Evolutionary conservation across 2,113 vertebrate species (phyloP).

Genomic region (Morone saxatilis): DNA sequence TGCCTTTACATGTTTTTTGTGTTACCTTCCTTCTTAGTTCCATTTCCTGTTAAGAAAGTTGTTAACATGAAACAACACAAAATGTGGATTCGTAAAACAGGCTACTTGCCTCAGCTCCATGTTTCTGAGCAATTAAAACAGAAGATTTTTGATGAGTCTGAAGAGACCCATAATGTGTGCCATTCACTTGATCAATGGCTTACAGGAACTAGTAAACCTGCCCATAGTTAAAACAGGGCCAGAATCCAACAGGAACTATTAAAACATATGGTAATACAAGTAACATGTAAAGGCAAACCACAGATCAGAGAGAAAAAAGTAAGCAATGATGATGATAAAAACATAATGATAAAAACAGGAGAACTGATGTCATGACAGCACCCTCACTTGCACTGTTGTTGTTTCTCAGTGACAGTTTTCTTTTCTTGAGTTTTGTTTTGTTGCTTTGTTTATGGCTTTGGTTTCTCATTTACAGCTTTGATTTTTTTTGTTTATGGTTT

Average conservation of each 20-base stretch:
- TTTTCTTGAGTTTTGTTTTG: slow-evolving; percentile 33
- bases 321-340: background rate
- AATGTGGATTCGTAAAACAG: background rate
- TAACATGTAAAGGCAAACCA: slow-evolving; percentile 52
- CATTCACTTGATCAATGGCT: slow-evolving; percentile 1
- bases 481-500: slow-evolving; percentile 57
- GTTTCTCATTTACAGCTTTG: slow-evolving; percentile 59
- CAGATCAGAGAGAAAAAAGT: slow-evolving; percentile 12
- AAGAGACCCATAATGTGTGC: background rate
- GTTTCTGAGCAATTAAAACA: slow-evolving; percentile 4
- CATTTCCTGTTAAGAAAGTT: background rate
- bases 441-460: slow-evolving; percentile 44
- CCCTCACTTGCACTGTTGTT: slow-evolving; percentile 37
- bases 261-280: background rate
- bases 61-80: background rate
- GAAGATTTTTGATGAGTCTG: background rate
- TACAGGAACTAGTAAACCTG: slow-evolving; percentile 1
- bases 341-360: slow-evolving; percentile 5
- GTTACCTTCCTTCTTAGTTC: background rate
- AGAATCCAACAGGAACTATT: background rate
- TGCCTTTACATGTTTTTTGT: slow-evolving; percentile 44
- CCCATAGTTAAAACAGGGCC: background rate
- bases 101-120: background rate
- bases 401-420: slow-evolving; percentile 42
- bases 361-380: slow-evolving; percentile 32